These are phyloP conservation scores for Pempheris klunzingeri DNA, from an alignment of 2,797 vertebrate genomes.

Conservation along the genomic window DNA sequence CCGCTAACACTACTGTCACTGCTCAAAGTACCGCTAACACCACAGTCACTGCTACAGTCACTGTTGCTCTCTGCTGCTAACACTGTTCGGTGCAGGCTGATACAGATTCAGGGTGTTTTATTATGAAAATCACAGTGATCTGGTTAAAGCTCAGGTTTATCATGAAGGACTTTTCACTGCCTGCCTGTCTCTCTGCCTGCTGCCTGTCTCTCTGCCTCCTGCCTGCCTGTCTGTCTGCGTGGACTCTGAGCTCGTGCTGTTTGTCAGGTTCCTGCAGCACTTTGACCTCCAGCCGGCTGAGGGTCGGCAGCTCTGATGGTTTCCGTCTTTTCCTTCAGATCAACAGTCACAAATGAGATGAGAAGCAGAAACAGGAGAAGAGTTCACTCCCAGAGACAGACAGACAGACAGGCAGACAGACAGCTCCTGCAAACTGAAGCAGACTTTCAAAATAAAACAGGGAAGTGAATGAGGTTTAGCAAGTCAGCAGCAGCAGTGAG, in stretches of 20 bases:
- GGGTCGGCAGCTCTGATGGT: neutral
- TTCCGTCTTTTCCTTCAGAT: neutral
- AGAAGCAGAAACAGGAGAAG: too few species aligned
- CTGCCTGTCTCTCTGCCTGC: neutral
- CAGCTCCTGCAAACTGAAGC: neutral
- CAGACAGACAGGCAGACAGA: too few species aligned
- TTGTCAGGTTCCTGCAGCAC: neutral
- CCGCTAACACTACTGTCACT: too few species aligned
- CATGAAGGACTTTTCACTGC: too few species aligned
- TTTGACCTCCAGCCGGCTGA: slow-evolving; percentile 38
- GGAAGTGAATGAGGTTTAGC: neutral
- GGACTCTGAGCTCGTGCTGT: slow-evolving; percentile 53
- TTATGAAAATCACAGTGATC: too few species aligned
- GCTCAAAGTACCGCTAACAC: too few species aligned
- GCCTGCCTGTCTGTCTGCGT: neutral
- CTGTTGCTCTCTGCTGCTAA: too few species aligned
- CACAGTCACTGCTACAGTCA: too few species aligned
- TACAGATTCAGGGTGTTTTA: too few species aligned
- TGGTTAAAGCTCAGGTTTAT: too few species aligned
- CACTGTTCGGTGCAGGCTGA: too few species aligned
- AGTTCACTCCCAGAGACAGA: too few species aligned
- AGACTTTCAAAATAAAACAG: slow-evolving; percentile 22
- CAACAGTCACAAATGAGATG: neutral
- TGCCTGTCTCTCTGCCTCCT: neutral
- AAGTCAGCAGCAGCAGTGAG: neutral